Percentiles rank a stretch among this genome's conserved stretches.
Conservation (phyloP, 2,113 vertebrate species). For the Onychostoma macrolepis region DNA sequence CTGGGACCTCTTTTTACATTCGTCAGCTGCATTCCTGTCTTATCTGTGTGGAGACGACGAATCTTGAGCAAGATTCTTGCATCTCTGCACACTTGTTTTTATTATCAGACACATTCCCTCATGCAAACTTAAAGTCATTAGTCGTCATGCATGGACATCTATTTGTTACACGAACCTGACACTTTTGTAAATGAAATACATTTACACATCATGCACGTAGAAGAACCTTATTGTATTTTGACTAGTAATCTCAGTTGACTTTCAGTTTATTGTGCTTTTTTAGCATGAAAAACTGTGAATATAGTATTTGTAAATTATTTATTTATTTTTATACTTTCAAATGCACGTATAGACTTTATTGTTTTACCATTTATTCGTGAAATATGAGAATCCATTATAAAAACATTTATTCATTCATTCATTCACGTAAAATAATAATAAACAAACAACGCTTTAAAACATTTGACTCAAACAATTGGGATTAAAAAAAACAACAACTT, state of each 20-base stretch:
- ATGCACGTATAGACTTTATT: not conserved
- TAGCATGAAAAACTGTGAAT: not conserved
- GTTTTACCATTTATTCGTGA: not conserved
- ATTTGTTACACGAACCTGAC: not conserved
- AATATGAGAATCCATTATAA: not conserved
- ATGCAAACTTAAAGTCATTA: not conserved
- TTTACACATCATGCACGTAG: not conserved
- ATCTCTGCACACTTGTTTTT: slow-evolving; percentile 37
- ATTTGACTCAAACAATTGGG: too few relatives aligned
- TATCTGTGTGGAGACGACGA: slow-evolving; percentile 62
- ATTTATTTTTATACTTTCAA: not conserved
- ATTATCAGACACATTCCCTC: not conserved
- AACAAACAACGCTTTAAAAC: too few relatives aligned
- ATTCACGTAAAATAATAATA: too few relatives aligned
- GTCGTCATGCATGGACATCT: not conserved
- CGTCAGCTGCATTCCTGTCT: slow-evolving; percentile 65
- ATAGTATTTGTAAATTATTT: too few relatives aligned
- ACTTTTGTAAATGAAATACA: not conserved
- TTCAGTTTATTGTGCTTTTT: not conserved
- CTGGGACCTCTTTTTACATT: slow-evolving; percentile 56
- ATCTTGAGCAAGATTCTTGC: slow-evolving; percentile 50
- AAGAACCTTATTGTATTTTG: not conserved
- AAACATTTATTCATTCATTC: not conserved
- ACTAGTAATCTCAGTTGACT: not conserved
- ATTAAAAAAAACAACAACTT: too few relatives aligned